phyloP scores from a whole-genome alignment of 2,888 invertebrate genomes.

The Papilio protenor region DNA sequence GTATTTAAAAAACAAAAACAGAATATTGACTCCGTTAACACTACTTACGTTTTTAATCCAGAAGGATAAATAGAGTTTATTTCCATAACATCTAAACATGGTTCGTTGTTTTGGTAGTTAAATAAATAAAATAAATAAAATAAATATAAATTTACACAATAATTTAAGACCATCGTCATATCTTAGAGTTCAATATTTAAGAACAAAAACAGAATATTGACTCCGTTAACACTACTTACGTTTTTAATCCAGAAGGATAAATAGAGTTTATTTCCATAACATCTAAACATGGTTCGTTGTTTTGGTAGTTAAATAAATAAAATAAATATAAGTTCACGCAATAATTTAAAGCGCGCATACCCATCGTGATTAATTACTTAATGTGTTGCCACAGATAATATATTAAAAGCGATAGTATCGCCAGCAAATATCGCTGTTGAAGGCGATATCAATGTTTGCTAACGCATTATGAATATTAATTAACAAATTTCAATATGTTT shows the following conservation, averaged over 20 bases:
- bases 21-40: background rate
- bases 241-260: background rate
- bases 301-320: background rate
- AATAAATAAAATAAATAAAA: conserved; percentile 3
- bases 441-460: conserved; percentile 30
- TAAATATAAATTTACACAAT: conserved; percentile 11
- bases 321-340: conserved; percentile 15
- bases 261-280: background rate
- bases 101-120: background rate
- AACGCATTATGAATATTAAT: conserved; percentile 37
- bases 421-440: conserved; percentile 31
- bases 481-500: conserved; percentile 9
- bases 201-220: background rate
- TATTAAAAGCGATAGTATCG: conserved; percentile 33
- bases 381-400: conserved; percentile 27
- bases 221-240: background rate
- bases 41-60: background rate
- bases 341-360: conserved; percentile 11
- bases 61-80: background rate
- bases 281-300: background rate
- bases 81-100: background rate
- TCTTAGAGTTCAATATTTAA: background rate
- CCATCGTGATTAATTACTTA: conserved; percentile 38
- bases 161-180: background rate
- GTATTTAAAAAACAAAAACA: background rate